Base-by-base conservation (phyloP, 2,888 invertebrate genomes). In the Hetaerina titia region DNA sequence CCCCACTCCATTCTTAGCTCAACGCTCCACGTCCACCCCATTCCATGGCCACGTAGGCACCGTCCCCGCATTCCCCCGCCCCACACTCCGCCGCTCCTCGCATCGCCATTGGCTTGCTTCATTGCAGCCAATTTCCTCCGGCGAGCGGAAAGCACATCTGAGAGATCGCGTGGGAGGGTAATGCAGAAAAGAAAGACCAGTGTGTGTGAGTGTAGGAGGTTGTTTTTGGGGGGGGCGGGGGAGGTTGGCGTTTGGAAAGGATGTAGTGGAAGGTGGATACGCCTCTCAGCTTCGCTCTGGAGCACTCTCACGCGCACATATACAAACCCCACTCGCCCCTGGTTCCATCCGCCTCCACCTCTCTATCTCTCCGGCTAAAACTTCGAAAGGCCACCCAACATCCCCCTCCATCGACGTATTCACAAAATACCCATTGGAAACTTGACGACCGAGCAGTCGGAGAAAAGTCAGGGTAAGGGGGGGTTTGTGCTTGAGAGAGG, bases 71-170 rank as follows among this genome's bases (percentile, higher is more conserved):
- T 60, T 45, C 64, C 45, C 92, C 22, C 31, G 22, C 45, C 45
- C 45, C 45, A 45, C 1, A 1, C 45, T 45, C n/a, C 57, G 11
- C 69, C 60, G 7, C 69, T 69, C 63, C 63, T 31, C 90, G 64
- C 64, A 31, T 64, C 45, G 64, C 64, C 92, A 74, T 56, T n/a
- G 56, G 57, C 92, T 92, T 74, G 92, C 92, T 69, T 92, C 56
- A 92, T 92, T 92, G 92, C 69, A 92, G 69, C 57, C 92, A 92
- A 92, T 92, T 92, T 92, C 92, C 92, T 69, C 74, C 74, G 92
- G 69, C 69, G 19, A 17, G 31, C 90, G 25, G 64, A 90, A 31
- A 90, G 90, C 56, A 22, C 69, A 56, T 64, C 92, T 22, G n/a
- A 92, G 22, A 57, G 92, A 31, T 31, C 31, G 81, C 22, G 69